Evolutionary conservation across 2,113 vertebrate species (phyloP).

Genomic region (Perca fluviatilis): DNA sequence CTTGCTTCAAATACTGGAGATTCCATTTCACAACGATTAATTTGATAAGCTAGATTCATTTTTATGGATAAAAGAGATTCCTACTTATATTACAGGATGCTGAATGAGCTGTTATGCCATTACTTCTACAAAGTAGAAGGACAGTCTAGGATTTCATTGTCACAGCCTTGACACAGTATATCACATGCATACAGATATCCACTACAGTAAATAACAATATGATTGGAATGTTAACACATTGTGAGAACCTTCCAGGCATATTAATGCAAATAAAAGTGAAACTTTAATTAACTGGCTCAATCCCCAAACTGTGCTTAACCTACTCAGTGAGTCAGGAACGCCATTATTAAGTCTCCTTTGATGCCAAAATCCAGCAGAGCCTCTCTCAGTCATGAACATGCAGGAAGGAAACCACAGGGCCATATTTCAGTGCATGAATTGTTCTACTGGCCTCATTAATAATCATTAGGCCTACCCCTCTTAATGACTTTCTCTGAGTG

Average conservation of each 20-base stretch:
- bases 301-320: constrained; percentile 26
- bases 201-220: constrained; percentile 27
- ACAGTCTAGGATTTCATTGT: not conserved
- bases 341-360: constrained; percentile 41
- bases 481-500: constrained; percentile 71
- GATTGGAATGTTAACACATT: constrained; percentile 26
- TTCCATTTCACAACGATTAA: not conserved
- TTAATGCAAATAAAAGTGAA: constrained; percentile 32
- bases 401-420: constrained; percentile 54
- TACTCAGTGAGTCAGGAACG: constrained; percentile 25
- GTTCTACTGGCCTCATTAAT: constrained; percentile 69
- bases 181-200: not conserved
- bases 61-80: not conserved
- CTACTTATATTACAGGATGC: not conserved
- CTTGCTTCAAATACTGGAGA: not conserved
- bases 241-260: constrained; percentile 6
- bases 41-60: not conserved
- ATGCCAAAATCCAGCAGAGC: constrained; percentile 55
- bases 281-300: constrained; percentile 42
- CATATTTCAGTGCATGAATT: constrained; percentile 58
- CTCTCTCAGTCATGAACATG: constrained; percentile 32
- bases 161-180: not conserved
- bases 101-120: not conserved
- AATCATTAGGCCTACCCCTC: constrained; percentile 58
- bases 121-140: not conserved